Percentiles rank a stretch among this genome's conserved stretches.
Conservation (phyloP, 2,113 vertebrate species). For the Coregonus clupeaformis region DNA sequence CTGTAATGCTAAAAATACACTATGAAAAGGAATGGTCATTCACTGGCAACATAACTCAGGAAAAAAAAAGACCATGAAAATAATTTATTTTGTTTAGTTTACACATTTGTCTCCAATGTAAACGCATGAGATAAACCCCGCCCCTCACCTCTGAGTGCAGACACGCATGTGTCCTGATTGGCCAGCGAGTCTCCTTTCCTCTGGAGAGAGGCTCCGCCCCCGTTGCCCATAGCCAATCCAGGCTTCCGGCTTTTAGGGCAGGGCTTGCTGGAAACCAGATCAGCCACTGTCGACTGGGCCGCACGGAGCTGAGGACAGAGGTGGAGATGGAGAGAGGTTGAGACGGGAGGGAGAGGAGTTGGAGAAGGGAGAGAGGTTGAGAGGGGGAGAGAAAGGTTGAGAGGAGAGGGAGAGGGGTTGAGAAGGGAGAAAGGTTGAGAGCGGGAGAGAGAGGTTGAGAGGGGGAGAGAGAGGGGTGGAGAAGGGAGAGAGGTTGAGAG, state of each 20-base stretch:
- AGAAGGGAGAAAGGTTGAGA: no score
- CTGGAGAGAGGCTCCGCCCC: constrained; percentile 53
- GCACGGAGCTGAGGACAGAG: constrained; percentile 57
- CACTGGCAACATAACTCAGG: no score
- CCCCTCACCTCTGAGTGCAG: constrained; percentile 78
- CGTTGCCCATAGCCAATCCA: constrained; percentile 60
- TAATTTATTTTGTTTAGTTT: no score
- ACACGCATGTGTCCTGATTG: constrained; percentile 82
- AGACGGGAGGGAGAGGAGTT: no score
- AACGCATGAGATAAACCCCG: no score
- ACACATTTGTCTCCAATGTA: no score
- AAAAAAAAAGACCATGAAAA: no score
- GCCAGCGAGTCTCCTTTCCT: constrained; percentile 80
- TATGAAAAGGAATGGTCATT: no score
- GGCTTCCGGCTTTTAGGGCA: constrained; percentile 63
- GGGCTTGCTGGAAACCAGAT: constrained; percentile 56
- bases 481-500: background rate
- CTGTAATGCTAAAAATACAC: no score
- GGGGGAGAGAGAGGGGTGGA: no score
- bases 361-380: background rate
- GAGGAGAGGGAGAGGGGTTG: no score
- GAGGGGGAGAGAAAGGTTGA: no score
- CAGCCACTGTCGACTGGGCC: constrained; percentile 14
- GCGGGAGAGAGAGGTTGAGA: background rate
- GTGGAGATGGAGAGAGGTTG: background rate